Evolutionary conservation across 2,888 invertebrate genomes (phyloP).

Genomic region (Unio pictorum): DNA sequence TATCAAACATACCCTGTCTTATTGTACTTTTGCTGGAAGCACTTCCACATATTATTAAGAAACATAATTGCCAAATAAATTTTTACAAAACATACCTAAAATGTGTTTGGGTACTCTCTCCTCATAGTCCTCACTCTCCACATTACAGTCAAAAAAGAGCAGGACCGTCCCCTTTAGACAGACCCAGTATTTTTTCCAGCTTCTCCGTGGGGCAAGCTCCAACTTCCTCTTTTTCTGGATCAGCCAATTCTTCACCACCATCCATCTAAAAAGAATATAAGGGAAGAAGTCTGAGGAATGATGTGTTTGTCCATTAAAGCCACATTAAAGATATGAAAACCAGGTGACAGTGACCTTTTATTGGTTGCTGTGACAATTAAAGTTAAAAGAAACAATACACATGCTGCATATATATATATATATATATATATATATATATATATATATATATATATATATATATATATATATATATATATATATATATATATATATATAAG

Average conservation of each 20-base stretch:
- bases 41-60: too few relatives aligned
- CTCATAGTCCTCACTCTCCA: constrained; percentile 55
- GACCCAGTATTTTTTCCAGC: constrained; percentile 99
- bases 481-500: too few relatives aligned
- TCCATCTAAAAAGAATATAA: constrained; percentile 80
- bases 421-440: too few relatives aligned
- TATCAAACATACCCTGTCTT: too few relatives aligned
- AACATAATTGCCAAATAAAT: too few relatives aligned
- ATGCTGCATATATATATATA: too few relatives aligned
- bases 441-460: too few relatives aligned
- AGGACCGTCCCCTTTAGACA: constrained; percentile 97
- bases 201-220: constrained; percentile 93
- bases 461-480: too few relatives aligned
- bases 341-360: neutral
- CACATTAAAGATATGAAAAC: neutral
- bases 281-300: neutral
- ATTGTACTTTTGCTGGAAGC: too few relatives aligned
- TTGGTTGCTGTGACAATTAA: too few relatives aligned
- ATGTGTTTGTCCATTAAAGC: neutral
- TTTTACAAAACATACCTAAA: constrained; percentile 50
- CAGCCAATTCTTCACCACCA: constrained; percentile 98
- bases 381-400: too few relatives aligned
- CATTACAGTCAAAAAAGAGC: constrained; percentile 82
- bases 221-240: constrained; percentile 96
- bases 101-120: constrained; percentile 66